A percentile compares a stretch with the other conserved stretches of the same genome.
Conservation (phyloP, 2,797 vertebrate genomes). For the Eulemur albifrons region DNA sequence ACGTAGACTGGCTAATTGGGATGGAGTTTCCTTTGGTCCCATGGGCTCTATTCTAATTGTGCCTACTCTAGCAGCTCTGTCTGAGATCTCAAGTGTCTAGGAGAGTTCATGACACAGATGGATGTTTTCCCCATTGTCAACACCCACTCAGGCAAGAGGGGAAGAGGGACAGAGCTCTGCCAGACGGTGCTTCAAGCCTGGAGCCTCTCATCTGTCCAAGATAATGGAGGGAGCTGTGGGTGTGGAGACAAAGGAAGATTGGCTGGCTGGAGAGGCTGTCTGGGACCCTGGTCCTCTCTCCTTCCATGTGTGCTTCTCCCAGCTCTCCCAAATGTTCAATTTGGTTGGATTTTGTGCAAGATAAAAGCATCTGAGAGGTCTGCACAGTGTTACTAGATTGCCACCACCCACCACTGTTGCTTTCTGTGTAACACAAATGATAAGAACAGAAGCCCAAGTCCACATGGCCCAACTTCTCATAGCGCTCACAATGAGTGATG, state of each 20-base stretch:
- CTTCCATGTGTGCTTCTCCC: neutral
- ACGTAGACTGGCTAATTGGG: neutral
- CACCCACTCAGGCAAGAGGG: neutral
- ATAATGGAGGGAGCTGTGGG: neutral
- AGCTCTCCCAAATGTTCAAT: neutral
- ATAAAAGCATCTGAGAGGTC: neutral
- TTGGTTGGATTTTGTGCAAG: neutral
- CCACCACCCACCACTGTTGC: neutral
- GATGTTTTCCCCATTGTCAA: conserved; percentile 18
- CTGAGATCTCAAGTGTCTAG: neutral
- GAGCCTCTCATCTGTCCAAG: neutral
- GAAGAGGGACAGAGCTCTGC: neutral
- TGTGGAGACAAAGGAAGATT: neutral
- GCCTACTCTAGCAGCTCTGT: neutral
- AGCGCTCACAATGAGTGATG: neutral
- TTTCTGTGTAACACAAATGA: neutral
- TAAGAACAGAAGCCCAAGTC: neutral
- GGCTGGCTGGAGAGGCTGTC: neutral
- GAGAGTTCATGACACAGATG: neutral
- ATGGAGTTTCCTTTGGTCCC: neutral
- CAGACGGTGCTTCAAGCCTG: conserved; percentile 21
- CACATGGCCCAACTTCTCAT: neutral
- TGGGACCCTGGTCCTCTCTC: neutral
- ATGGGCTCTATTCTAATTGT: neutral
- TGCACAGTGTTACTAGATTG: neutral